These are phyloP conservation scores for Gymnobelideus leadbeateri DNA, from an alignment of 2,113 vertebrate species.

Conservation along the genomic window DNA sequence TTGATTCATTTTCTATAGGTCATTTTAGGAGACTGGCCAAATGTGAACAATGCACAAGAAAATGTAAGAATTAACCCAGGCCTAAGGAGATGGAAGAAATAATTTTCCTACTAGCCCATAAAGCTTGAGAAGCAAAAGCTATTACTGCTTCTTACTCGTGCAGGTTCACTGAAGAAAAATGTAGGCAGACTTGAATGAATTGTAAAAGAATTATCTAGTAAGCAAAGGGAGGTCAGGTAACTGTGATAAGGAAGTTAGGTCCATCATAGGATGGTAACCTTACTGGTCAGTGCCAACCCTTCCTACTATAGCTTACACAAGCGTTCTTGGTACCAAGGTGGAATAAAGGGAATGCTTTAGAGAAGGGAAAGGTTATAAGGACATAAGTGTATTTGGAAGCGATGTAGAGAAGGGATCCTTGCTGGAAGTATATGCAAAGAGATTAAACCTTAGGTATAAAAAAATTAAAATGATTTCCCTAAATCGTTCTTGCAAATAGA, in stretches of 20 bases:
- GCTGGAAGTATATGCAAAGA: neutral
- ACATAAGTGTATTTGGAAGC: neutral
- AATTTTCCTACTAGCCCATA: neutral
- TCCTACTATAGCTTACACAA: neutral
- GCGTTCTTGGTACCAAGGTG: neutral
- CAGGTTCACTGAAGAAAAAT: neutral
- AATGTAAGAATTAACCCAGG: neutral
- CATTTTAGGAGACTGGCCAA: neutral
- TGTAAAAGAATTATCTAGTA: neutral
- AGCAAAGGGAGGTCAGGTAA: neutral
- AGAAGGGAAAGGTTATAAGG: neutral
- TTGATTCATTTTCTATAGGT: neutral
- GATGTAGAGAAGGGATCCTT: neutral
- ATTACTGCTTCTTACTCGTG: neutral
- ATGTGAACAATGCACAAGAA: neutral
- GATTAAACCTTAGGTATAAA: neutral
- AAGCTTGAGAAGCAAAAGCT: neutral
- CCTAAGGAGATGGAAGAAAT: neutral
- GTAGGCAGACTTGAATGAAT: neutral
- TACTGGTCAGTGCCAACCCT: neutral
- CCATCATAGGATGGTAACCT: neutral
- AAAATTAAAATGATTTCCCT: neutral
- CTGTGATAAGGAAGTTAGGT: neutral
- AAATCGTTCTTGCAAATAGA: neutral
- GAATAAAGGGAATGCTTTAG: neutral